Conservation (phyloP, 1,140 invertebrate genomes). For the Solen grandis region DNA sequence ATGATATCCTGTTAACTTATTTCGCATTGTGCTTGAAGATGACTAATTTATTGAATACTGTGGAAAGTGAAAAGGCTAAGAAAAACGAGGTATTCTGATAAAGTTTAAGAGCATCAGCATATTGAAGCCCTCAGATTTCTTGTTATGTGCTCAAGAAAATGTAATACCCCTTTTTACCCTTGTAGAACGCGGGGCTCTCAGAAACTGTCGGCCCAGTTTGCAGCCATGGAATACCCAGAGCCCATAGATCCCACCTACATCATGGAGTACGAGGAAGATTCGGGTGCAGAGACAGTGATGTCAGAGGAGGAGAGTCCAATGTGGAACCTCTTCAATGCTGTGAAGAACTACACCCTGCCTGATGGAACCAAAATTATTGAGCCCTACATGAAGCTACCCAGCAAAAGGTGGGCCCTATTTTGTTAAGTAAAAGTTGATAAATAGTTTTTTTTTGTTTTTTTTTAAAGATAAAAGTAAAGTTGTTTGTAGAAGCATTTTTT, state of each 20-base stretch:
- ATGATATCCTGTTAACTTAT: no score
- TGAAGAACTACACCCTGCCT: slow-evolving; percentile 87
- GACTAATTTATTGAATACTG: no score
- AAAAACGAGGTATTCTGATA: no score
- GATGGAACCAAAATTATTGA: slow-evolving; percentile 88
- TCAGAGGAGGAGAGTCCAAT: slow-evolving; percentile 71
- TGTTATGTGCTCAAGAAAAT: no score
- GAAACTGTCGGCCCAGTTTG: slow-evolving; percentile 83
- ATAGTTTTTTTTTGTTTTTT: background rate
- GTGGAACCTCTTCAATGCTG: slow-evolving; percentile 90
- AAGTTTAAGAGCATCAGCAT: no score
- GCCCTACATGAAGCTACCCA: slow-evolving; percentile 96
- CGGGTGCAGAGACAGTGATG: slow-evolving; percentile 68
- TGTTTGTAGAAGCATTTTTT: no score
- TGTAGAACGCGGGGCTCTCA: slow-evolving; percentile 68
- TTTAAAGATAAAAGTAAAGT: no score
- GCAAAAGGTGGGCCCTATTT: slow-evolving; percentile 82
- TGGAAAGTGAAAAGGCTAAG: no score
- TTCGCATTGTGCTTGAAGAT: no score
- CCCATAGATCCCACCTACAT: slow-evolving; percentile 51
- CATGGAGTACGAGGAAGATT: slow-evolving; percentile 71
- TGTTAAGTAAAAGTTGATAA: background rate
- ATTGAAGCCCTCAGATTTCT: no score
- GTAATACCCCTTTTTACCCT: no score
- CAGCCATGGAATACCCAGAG: slow-evolving; percentile 83